Conservation (phyloP, 2,888 invertebrate genomes). For the Eulithis prunata region DNA sequence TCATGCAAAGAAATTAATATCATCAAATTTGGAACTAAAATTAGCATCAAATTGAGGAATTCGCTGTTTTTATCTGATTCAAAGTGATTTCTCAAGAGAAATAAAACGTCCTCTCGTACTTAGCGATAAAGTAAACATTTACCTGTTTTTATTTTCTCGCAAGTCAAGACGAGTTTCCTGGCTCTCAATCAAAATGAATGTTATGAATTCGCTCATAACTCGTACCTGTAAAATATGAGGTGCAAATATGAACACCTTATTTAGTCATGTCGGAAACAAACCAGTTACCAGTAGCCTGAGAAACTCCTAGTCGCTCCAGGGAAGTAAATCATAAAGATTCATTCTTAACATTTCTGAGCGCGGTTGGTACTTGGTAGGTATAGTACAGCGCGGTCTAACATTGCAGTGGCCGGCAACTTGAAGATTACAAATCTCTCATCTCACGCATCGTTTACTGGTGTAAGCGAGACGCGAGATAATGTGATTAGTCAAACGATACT, state of each 20-base stretch:
- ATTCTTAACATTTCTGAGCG: constrained; percentile 68
- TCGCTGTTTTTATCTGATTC: not conserved
- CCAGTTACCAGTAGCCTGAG: constrained; percentile 77
- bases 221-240: constrained; percentile 64
- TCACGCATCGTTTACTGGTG: constrained; percentile 50
- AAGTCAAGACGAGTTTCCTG: constrained; percentile 40
- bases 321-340: constrained; percentile 76
- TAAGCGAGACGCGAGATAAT: constrained; percentile 60
- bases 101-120: constrained; percentile 26
- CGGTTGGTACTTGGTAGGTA: constrained; percentile 43
- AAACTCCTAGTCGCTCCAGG: constrained; percentile 67
- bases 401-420: constrained; percentile 51
- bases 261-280: constrained; percentile 74
- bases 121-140: constrained; percentile 33
- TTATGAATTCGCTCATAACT: constrained; percentile 52
- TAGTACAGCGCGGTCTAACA: constrained; percentile 47
- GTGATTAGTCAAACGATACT: constrained; percentile 66
- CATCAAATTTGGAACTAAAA: constrained; percentile 16
- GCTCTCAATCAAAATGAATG: constrained; percentile 61
- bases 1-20: constrained; percentile 29
- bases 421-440: constrained; percentile 57
- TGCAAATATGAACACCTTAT: constrained; percentile 76
- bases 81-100: constrained; percentile 30
- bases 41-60: constrained; percentile 25
- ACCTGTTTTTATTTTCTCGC: constrained; percentile 32